Evolutionary conservation across 2,888 invertebrate genomes (phyloP), one percentile per base, ranked within the genome.

Genomic region (Exocentrus adspersus): DNA sequence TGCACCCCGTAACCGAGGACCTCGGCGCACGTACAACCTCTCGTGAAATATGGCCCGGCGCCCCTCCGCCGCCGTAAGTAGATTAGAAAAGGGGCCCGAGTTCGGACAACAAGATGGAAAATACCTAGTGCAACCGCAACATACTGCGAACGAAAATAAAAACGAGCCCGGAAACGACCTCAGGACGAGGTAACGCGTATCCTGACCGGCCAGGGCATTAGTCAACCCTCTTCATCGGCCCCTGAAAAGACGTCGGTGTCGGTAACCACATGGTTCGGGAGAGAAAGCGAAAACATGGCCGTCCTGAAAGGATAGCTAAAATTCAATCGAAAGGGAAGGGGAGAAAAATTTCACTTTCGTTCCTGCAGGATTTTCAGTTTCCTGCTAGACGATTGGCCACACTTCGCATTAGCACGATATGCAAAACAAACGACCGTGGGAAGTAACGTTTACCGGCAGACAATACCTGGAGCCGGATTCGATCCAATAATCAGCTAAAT

Each of bases 401-500:
- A 70, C 62, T 68, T 72, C 72, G 73, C 72, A 76, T 75, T 73
- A 73, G 70, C 74, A 75, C 77, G 77, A 78, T 76, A 78, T 78
- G 78, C 78, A 77, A 78, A 78, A 78, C 76, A 77, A 77, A 78
- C 75, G 77, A 78, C 76, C 79, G 79, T 79, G 79, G 79, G 79
- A 79, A 79, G 77, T 72, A 75, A 70, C 76, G 76, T 77, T 78
- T 77, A 76, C 75, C 69, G 73, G 76, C 69, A 74, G 77, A 78
- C 77, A 77, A 78, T 78, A 76, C 75, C 70, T 68, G 72, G 66
- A 64, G 68, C 71, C 74, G 75, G 79, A 79, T 79, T 71, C 79
- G 79, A 80, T 79, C 78, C 79, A 79, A 79, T 80, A 80, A 79
- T 78, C 79, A 77, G 72, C 76, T 77, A 79, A 80, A 80, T 80